Percentiles rank a stretch among this genome's conserved stretches.
These are phyloP conservation scores for Acanthurus lineatus DNA, from an alignment of 2,797 vertebrate species.

Conservation along the genomic window DNA sequence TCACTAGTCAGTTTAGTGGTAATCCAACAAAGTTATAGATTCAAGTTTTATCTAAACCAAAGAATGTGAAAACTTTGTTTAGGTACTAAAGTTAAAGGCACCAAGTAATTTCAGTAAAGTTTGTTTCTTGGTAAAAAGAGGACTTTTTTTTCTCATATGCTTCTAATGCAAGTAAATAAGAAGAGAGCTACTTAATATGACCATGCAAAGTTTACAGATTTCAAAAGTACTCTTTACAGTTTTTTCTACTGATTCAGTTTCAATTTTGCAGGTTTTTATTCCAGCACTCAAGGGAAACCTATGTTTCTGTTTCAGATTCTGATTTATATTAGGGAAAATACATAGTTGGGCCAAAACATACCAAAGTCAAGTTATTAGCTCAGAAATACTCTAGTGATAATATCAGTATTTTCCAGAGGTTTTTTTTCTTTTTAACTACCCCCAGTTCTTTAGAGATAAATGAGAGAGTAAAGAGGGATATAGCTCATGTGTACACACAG, in stretches of 20 bases:
- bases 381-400: background rate
- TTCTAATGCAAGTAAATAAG: background rate
- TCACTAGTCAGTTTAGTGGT: background rate
- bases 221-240: background rate
- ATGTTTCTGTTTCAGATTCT: background rate
- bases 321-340: background rate
- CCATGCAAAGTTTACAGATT: background rate
- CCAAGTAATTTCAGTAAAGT: background rate
- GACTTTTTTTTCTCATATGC: background rate
- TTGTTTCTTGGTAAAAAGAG: no score
- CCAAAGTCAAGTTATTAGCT: no score
- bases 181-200: constrained; percentile 1
- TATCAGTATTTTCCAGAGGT: background rate
- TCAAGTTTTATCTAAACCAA: background rate
- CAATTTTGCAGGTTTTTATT: background rate
- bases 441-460: background rate
- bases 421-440: background rate
- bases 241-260: no score
- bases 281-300: background rate
- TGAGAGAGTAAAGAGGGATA: constrained; percentile 16
- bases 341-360: background rate
- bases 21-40: background rate
- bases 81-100: no score
- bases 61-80: background rate
- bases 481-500: constrained; percentile 14